Conservation (phyloP, 2,888 invertebrate species). For the Camptogramma bilineatum region DNA sequence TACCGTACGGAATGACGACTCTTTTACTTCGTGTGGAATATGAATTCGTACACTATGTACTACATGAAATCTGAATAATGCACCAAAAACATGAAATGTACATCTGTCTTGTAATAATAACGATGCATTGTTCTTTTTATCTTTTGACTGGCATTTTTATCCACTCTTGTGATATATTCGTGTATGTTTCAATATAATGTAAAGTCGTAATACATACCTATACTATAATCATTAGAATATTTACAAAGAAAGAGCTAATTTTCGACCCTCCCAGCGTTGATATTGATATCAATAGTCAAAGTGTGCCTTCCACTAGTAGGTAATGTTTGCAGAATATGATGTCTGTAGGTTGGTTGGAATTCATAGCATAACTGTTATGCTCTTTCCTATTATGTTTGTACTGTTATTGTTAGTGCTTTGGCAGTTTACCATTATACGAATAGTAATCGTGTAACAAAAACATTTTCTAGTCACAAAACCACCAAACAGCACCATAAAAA, state of each 20-base stretch:
- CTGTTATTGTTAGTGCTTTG: background rate
- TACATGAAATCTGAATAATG: conserved; percentile 74
- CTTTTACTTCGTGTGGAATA: conserved; percentile 78
- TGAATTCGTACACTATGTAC: conserved; percentile 64
- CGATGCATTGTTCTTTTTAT: conserved; percentile 57
- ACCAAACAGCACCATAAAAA: conserved; percentile 19
- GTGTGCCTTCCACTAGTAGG: background rate
- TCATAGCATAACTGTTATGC: background rate
- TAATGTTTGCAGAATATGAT: background rate
- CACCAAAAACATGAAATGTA: conserved; percentile 59
- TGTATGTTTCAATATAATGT: background rate
- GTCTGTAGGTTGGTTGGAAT: background rate
- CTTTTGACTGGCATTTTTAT: background rate
- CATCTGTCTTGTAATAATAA: conserved; percentile 61
- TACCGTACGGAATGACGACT: conserved; percentile 70
- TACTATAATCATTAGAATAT: too few species aligned
- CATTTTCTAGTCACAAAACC: conserved; percentile 18
- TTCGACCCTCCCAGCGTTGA: background rate
- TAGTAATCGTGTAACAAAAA: conserved; percentile 21
- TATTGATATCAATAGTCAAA: background rate
- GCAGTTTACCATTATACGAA: conserved; percentile 12
- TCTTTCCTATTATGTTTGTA: background rate
- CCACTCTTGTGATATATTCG: background rate
- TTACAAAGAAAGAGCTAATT: background rate
- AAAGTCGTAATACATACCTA: background rate